phyloP scores from a whole-genome alignment of 2,888 invertebrate species.

The Rhagonycha fulva region DNA sequence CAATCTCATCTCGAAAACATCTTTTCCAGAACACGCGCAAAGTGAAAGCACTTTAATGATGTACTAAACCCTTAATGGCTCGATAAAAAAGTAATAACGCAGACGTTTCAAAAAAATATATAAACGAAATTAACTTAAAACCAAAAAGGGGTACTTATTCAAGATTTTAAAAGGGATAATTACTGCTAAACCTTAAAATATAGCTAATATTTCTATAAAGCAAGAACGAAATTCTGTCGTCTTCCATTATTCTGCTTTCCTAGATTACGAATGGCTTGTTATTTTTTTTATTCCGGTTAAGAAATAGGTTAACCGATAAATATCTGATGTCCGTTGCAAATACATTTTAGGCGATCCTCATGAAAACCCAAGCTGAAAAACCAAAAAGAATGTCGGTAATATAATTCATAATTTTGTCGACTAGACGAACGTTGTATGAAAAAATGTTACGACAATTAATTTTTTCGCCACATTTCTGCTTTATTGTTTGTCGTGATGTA shows the following conservation, averaged over 20 bases:
- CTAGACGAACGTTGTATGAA: background rate
- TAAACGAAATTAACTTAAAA: slow-evolving; percentile 10
- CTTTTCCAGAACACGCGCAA: slow-evolving; percentile 14
- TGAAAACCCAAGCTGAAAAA: background rate
- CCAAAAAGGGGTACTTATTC: slow-evolving; percentile 3
- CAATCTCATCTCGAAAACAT: slow-evolving; percentile 16
- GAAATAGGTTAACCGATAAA: background rate
- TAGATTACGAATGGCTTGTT: background rate
- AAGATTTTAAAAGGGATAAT: background rate
- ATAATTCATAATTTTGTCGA: background rate
- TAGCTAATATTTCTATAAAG: background rate
- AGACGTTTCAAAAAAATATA: slow-evolving; percentile 6
- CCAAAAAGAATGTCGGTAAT: background rate
- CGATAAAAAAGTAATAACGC: slow-evolving; percentile 20
- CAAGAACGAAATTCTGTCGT: background rate
- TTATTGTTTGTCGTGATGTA: background rate
- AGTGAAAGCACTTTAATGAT: slow-evolving; percentile 23
- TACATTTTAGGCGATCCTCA: background rate
- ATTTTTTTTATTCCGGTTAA: background rate
- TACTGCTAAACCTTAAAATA: background rate
- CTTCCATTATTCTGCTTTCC: background rate
- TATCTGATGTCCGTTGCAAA: background rate
- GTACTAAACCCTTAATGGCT: slow-evolving; percentile 18
- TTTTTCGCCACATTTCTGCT: background rate
- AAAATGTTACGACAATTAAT: background rate